These are phyloP conservation scores for Drosophila paramelanica DNA, from an alignment of 2,888 invertebrate species.

Conservation along the genomic window DNA sequence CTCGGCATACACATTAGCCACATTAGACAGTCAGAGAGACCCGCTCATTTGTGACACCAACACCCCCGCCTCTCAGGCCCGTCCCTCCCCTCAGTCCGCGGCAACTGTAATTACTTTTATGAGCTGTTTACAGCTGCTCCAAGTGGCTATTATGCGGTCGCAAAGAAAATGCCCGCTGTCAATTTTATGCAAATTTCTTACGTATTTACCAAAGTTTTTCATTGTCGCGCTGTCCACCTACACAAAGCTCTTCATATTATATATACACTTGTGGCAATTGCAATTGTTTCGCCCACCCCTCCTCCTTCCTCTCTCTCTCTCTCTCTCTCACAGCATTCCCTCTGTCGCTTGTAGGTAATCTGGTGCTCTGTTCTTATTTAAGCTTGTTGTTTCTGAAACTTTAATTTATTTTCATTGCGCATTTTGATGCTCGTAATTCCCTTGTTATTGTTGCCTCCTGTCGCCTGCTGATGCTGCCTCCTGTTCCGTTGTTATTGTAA, in stretches of 20 bases:
- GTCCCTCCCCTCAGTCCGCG: constrained; percentile 2
- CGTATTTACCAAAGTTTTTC: constrained; percentile 49
- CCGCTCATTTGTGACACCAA: constrained; percentile 64
- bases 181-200: constrained; percentile 79
- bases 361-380: constrained; percentile 10
- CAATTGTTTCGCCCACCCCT: no score
- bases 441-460: constrained; percentile 81
- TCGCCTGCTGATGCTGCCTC: constrained; percentile 42
- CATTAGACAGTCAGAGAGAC: constrained; percentile 33
- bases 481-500: constrained; percentile 32
- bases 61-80: constrained; percentile 14
- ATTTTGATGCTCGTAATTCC: constrained; percentile 83
- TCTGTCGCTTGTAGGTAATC: constrained; percentile 35
- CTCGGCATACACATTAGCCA: constrained; percentile 25
- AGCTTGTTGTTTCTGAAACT: constrained; percentile 73
- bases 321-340: not conserved
- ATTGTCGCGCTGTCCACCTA: constrained; percentile 47
- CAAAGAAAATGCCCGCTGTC: constrained; percentile 69
- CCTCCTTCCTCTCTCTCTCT: no score
- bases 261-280: constrained; percentile 52
- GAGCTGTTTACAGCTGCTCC: constrained; percentile 84
- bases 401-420: constrained; percentile 84
- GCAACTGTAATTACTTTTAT: constrained; percentile 82
- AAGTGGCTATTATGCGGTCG: constrained; percentile 76
- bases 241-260: constrained; percentile 37